A percentile compares a stretch with the other conserved stretches of the same genome.
Evolutionary conservation across 2,797 vertebrate species (phyloP).

Genomic region (Enteromius afrohamiltoni): DNA sequence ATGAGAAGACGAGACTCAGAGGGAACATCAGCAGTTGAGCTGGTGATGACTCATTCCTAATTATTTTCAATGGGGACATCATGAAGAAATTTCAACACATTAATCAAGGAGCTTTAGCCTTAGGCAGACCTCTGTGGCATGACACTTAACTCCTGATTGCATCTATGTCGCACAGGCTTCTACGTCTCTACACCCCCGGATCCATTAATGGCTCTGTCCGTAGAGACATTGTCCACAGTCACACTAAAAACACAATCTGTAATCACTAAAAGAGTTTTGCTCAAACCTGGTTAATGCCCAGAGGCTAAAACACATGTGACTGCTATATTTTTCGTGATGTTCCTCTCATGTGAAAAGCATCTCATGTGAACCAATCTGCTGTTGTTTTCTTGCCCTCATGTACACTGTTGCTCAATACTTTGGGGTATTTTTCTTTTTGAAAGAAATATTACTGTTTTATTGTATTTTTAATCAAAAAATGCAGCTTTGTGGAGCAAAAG

Average conservation of each 20-base stretch:
- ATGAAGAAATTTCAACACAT: constrained; percentile 48
- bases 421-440: not conserved
- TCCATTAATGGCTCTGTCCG: constrained; percentile 30
- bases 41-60: constrained; percentile 58
- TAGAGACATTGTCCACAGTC: not conserved
- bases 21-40: constrained; percentile 41
- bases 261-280: constrained; percentile 16
- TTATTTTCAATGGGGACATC: constrained; percentile 52
- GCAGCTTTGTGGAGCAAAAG: not conserved
- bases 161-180: constrained; percentile 2
- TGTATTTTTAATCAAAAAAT: not conserved
- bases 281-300: not conserved
- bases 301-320: not conserved
- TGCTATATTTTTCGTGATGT: not conserved
- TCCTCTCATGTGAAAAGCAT: not conserved
- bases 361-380: not conserved
- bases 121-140: constrained; percentile 38
- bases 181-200: constrained; percentile 26
- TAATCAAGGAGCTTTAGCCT: constrained; percentile 48
- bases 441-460: not conserved
- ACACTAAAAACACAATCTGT: constrained; percentile 14
- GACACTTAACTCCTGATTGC: constrained; percentile 36
- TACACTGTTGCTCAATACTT: not conserved
- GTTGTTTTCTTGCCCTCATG: not conserved
- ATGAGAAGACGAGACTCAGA: constrained; percentile 36